A percentile compares a stretch with the other conserved stretches of the same genome.
Conservation (phyloP, 2,888 invertebrate species). For the Sabellastarte sp. region DNA sequence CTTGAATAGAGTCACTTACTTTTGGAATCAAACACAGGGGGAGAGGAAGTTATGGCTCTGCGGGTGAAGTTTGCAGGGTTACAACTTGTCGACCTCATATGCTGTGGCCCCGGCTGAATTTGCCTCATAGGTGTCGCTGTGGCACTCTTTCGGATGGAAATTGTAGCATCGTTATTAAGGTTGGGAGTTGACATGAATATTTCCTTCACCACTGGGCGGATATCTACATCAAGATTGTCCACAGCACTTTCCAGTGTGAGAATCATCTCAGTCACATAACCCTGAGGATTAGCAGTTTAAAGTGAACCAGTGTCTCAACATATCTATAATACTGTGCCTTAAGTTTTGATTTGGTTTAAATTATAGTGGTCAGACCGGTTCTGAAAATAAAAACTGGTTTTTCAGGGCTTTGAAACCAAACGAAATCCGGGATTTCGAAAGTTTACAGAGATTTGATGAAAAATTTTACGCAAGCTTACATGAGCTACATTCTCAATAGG, state of each 20-base stretch:
- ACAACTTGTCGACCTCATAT: slow-evolving; percentile 87
- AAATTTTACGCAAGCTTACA: too few species aligned
- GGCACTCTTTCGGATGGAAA: slow-evolving; percentile 36
- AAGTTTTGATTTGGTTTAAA: too few species aligned
- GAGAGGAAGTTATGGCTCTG: slow-evolving; percentile 67
- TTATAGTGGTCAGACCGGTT: too few species aligned
- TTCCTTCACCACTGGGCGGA: slow-evolving; percentile 80
- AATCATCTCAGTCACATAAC: slow-evolving; percentile 95
- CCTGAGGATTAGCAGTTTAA: slow-evolving; percentile 62
- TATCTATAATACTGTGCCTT: too few species aligned
- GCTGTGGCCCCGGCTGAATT: slow-evolving; percentile 64
- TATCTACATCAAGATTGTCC: slow-evolving; percentile 74
- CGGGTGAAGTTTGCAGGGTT: slow-evolving; percentile 75
- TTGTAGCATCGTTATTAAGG: slow-evolving; percentile 60
- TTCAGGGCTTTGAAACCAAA: too few species aligned
- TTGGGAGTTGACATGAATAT: slow-evolving; percentile 96
- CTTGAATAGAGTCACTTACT: too few species aligned
- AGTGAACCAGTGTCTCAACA: neutral
- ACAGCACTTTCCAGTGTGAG: slow-evolving; percentile 93
- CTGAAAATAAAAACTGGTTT: too few species aligned
- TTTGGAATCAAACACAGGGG: too few species aligned
- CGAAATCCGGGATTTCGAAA: too few species aligned
- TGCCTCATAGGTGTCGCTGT: neutral
- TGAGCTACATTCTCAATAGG: too few species aligned
- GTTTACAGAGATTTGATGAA: too few species aligned